phyloP scores from a whole-genome alignment of 1,140 invertebrate genomes.

The Aphidius ervi region DNA sequence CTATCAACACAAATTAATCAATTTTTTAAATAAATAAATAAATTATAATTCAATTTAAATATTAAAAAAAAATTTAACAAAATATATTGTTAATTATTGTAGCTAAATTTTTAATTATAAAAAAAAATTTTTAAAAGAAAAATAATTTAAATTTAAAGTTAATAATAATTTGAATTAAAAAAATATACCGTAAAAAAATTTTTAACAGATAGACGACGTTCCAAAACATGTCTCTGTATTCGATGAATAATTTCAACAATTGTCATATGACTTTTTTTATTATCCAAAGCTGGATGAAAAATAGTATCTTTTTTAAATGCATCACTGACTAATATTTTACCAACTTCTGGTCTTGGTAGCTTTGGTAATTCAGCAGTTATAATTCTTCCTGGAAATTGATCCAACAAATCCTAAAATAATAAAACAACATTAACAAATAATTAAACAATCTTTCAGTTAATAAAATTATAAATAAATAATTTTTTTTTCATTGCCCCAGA shows the following conservation, averaged over 20 bases:
- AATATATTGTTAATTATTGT: too few species aligned
- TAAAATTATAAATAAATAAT: too few species aligned
- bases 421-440: too few species aligned
- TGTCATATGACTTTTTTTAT: slow-evolving; percentile 34
- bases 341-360: slow-evolving; percentile 60
- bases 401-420: slow-evolving; percentile 48
- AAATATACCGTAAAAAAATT: slow-evolving; percentile 60
- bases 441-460: too few species aligned
- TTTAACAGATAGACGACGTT: slow-evolving; percentile 58
- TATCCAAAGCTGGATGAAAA: slow-evolving; percentile 54
- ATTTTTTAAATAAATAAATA: too few species aligned
- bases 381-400: slow-evolving; percentile 59
- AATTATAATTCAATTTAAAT: too few species aligned
- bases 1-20: too few species aligned
- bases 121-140: too few species aligned
- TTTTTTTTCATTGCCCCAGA: slow-evolving; percentile 45
- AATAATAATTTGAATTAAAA: too few species aligned
- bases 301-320: slow-evolving; percentile 55
- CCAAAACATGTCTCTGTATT: slow-evolving; percentile 59
- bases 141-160: too few species aligned
- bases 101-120: too few species aligned
- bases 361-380: slow-evolving; percentile 64
- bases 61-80: too few species aligned
- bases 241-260: slow-evolving; percentile 49
- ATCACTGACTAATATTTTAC: slow-evolving; percentile 49